Evolutionary conservation across 1,140 invertebrate genomes (phyloP), one percentile per base, ranked within the genome.

Genomic region (Whitmania pigra): DNA sequence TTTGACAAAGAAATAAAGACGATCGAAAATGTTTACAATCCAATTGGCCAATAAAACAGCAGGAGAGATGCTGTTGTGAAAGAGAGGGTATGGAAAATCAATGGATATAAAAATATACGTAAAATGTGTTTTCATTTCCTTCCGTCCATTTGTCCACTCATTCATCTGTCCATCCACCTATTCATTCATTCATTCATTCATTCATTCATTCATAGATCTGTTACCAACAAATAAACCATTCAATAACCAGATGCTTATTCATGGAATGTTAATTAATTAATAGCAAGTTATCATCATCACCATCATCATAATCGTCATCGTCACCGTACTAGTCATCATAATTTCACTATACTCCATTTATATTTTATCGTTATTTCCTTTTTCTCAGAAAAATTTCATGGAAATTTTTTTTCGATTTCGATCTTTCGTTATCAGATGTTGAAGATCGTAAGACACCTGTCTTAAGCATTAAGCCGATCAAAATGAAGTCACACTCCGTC

Each of bases 41-140:
- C 43, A 49, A 49, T 49, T 49, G 43, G 43, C 43, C 43, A 49
- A 49, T 49, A 49, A 49, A 49, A 49, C 15, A 49, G 43, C 43
- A 49, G 43, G 43, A 49, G 43, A 49, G 43, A 49, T 49, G 43
- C 43, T 3, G 2, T 17, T 13, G 9, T 11, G 43, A 49, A 13
- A 49, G 43, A 49, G 43, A 18, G 9, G 57, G 57, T 22, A 17
- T 4, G 15, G 4, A 22, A 22, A 63, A 31, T 22, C 22, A n/a
- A 31, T 25, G 29, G 57, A 63, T 63, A 31, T 63, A 63, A 63
- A 63, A 63, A 63, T 25, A 25, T 63, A 63, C 57, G 29, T 18
- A 63, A 63, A 63, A 31, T 25, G 29, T 25, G 22, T 63, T 63
- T 63, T 18, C 29, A 6, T 63, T 31, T 25, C 29, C 57, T 4